Conservation (phyloP, 2,113 vertebrate species). For the Oncorhynchus gorbuscha region DNA sequence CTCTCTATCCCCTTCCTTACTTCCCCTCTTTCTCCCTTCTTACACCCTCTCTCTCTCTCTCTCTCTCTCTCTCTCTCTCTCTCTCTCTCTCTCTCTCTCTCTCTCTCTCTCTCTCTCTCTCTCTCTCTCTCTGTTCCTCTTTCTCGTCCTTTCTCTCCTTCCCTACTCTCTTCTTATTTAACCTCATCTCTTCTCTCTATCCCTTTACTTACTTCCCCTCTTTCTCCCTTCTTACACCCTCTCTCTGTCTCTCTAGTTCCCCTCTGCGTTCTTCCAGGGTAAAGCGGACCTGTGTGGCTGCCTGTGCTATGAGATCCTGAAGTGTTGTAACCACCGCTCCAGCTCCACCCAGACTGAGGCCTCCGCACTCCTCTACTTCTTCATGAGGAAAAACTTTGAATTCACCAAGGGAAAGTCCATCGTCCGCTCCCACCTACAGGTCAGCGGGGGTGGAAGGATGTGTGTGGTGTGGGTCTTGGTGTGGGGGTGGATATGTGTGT, state of each 20-base stretch:
- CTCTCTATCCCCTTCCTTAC: no score
- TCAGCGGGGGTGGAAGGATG: conserved; percentile 36
- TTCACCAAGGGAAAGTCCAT: conserved; percentile 96
- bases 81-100: not conserved
- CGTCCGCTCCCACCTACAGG: conserved; percentile 96
- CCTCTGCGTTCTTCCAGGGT: conserved; percentile 93
- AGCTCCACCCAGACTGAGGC: conserved; percentile 93
- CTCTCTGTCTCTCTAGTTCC: conserved; percentile 77
- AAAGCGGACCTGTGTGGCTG: conserved; percentile 93
- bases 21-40: no score
- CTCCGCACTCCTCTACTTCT: conserved; percentile 92
- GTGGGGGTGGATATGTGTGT: conserved; percentile 1
- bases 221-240: not conserved
- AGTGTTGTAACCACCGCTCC: conserved; percentile 96
- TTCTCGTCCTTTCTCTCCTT: not conserved
- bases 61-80: not conserved
- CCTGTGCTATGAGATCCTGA: conserved; percentile 95
- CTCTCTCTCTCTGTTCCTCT: not conserved
- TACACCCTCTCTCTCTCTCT: no score
- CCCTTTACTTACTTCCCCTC: not conserved
- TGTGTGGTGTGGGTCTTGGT: not conserved
- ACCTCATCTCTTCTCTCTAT: no score
- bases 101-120: not conserved
- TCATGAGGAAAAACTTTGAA: conserved; percentile 99
- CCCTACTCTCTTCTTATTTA: no score